These are phyloP conservation scores for Galerucella calmariensis DNA, from an alignment of 2,888 invertebrate genomes.

Conservation along the genomic window DNA sequence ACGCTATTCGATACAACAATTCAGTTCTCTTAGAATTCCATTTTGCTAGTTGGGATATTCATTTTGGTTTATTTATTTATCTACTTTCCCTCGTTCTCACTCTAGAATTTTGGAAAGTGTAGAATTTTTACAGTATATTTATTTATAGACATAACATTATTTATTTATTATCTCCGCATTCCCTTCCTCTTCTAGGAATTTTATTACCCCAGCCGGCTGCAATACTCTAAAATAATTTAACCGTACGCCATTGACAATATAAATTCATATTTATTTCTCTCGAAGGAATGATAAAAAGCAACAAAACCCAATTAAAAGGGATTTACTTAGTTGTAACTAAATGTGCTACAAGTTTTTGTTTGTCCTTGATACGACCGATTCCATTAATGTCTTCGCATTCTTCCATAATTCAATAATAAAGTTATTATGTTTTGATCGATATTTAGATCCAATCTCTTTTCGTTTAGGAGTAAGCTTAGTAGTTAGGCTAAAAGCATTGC, in stretches of 20 bases:
- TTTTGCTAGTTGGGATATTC: too few relatives aligned
- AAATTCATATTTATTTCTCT: neutral
- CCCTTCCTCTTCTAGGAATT: too few relatives aligned
- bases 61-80: too few relatives aligned
- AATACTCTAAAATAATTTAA: neutral
- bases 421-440: constrained; percentile 5
- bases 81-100: too few relatives aligned
- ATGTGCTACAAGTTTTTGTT: neutral
- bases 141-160: too few relatives aligned
- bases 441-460: constrained; percentile 3
- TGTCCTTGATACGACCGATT: constrained; percentile 1
- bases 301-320: neutral
- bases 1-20: too few relatives aligned
- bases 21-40: too few relatives aligned
- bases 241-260: neutral
- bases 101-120: too few relatives aligned
- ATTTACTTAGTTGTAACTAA: constrained; percentile 11
- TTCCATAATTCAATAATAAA: constrained; percentile 19
- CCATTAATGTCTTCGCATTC: constrained; percentile 1
- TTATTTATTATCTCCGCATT: too few relatives aligned
- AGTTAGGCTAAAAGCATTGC: too few relatives aligned
- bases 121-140: too few relatives aligned
- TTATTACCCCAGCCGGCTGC: too few relatives aligned
- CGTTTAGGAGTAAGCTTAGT: neutral
- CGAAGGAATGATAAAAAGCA: neutral